Evolutionary conservation across 2,888 invertebrate genomes (phyloP).

Genomic region (Lissonota sp.): DNA sequence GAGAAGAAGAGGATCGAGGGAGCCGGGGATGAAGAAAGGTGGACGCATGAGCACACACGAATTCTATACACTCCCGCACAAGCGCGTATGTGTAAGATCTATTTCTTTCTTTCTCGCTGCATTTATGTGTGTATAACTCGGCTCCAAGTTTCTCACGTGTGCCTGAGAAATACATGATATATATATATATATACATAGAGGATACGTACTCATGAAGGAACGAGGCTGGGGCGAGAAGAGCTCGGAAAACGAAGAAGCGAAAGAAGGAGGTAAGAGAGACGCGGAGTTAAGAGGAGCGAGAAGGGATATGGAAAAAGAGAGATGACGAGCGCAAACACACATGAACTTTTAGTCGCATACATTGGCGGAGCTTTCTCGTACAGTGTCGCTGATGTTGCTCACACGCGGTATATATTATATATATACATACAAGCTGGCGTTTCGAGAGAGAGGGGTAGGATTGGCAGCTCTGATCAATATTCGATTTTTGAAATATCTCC

Average conservation of each 20-base stretch:
- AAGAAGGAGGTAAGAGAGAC: slow-evolving; percentile 35
- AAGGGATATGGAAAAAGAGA: slow-evolving; percentile 52
- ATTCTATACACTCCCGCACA: neutral
- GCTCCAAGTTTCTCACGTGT: slow-evolving; percentile 62
- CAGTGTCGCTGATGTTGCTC: slow-evolving; percentile 43
- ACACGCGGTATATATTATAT: slow-evolving; percentile 29
- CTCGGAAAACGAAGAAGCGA: slow-evolving; percentile 31
- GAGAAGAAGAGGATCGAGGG: slow-evolving; percentile 25
- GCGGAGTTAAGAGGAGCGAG: slow-evolving; percentile 16
- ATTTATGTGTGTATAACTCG: slow-evolving; percentile 61
- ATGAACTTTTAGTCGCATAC: slow-evolving; percentile 60
- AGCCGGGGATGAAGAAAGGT: slow-evolving; percentile 30
- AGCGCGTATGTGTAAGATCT: neutral
- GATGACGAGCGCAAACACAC: slow-evolving; percentile 63
- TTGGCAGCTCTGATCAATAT: slow-evolving; percentile 83
- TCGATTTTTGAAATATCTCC: slow-evolving; percentile 83
- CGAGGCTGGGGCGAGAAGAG: slow-evolving; percentile 49
- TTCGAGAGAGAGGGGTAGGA: slow-evolving; percentile 78
- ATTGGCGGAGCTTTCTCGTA: slow-evolving; percentile 32
- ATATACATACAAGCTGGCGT: slow-evolving; percentile 67
- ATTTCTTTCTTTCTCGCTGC: slow-evolving; percentile 62
- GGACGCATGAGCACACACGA: slow-evolving; percentile 21
- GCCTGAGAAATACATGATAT: slow-evolving; percentile 25
- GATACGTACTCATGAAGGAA: slow-evolving; percentile 4
- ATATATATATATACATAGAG: slow-evolving; percentile 4